Base-by-base conservation (phyloP, 2,888 invertebrate species). In the Siphonodentalium dalli region DNA sequence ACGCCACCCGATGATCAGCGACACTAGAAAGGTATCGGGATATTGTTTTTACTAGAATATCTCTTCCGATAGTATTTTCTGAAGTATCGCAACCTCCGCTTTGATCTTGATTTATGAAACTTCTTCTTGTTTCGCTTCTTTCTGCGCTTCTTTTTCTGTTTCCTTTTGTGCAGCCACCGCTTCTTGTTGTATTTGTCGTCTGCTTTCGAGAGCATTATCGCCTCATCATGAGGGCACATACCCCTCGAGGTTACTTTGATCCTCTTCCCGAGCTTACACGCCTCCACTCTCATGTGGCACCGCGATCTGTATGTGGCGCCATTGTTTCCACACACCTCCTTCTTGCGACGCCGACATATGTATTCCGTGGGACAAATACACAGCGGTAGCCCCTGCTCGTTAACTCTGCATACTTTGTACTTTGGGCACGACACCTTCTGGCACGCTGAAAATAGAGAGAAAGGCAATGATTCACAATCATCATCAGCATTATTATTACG, bases 331-430 rank as follows among this genome's bases (percentile, higher is more conserved):
- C 79, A 79, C 3, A 79, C 63, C 24, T 63, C 66, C 23, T 66
- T 55, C 18, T 57, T 45, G 6, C 64, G 52, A 13, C 54, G 52
- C 23, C 63, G 55, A 57, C 77, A 79, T 39, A 70, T 67, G 60
- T 68, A 72, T 31, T 55, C 44, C 50, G 70, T 75, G 9, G 77
- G 77, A 39, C 77, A 78, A 24, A 71, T 71, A 52, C 79, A 79
- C 31, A 78, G 58, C 0, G 79, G 77, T 13, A 79, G 66, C 3
- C 76, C 74, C 61, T 78, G 78, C 46, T 74, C 68, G 63, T 79
- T 79, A 42, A 72, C 66, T 58, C 75, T 68, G 45, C 79, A 79
- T n/a, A 77, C 68, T 54, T 76, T 70, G 43, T 68, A 64, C 46
- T 70, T 69, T n/a, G 75, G 72, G 60, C 79, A 79, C 23, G 61